A percentile compares a stretch with the other conserved stretches of the same genome.
phyloP scores from a whole-genome alignment of 1,140 invertebrate genomes.

The Meloidogyne floridensis region DNA sequence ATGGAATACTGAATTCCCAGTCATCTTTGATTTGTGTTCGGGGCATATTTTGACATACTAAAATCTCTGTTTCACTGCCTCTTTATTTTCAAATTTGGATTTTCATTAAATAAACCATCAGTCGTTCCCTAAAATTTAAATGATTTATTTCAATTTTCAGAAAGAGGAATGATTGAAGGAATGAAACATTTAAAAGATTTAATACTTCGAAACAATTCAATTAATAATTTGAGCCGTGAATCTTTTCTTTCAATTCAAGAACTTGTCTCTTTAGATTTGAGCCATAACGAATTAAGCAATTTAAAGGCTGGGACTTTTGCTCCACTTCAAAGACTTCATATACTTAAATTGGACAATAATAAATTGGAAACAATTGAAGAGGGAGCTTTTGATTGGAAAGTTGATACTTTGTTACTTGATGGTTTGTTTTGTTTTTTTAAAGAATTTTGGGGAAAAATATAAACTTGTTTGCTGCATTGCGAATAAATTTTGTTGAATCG shows the following conservation, averaged over 20 bases:
- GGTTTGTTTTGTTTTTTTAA: conserved; percentile 40
- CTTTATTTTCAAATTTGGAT: neutral
- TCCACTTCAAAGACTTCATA: conserved; percentile 46
- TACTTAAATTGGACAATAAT: conserved; percentile 61
- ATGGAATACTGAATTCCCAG: no score
- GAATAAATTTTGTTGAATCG: no score
- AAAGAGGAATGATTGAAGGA: conserved; percentile 65
- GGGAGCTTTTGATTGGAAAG: conserved; percentile 51
- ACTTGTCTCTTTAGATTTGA: conserved; percentile 52
- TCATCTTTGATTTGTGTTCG: no score
- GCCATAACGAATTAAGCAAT: conserved; percentile 44
- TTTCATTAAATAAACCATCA: no score
- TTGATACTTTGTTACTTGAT: conserved; percentile 59
- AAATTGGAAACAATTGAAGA: conserved; percentile 39
- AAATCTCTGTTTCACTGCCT: no score
- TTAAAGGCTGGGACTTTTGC: conserved; percentile 54
- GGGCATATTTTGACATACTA: no score
- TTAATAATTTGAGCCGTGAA: conserved; percentile 47
- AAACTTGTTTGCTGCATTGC: no score
- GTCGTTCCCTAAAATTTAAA: neutral
- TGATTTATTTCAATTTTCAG: conserved; percentile 20
- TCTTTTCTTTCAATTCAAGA: conserved; percentile 55
- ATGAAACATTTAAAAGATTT: conserved; percentile 63
- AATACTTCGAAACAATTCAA: conserved; percentile 57
- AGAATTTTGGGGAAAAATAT: conserved; percentile 13